Evolutionary conservation across 2,888 invertebrate genomes (phyloP), one percentile per base, ranked within the genome.

Genomic region (Erebia epiphron): DNA sequence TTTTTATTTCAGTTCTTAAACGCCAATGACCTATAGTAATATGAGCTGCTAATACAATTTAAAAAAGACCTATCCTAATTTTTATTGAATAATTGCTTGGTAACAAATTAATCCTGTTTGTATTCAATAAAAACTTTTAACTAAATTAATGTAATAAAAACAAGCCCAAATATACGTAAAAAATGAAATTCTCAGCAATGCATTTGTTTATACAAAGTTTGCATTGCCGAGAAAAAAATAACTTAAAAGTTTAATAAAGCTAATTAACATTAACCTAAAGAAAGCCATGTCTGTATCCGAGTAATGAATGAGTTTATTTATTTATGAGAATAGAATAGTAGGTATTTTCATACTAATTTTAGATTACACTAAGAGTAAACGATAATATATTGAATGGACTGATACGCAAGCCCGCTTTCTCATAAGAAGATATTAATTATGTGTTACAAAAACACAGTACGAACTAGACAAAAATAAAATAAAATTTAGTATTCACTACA

Each of bases 1-100:
- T 92, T 93, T 92, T 91, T 92, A 58, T 92, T 88, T 93, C 93
- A 93, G 93, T 93, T 93, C 93, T 92, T 93, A 93, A 91, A 90
- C 91, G 93, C 92, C 91, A 90, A 89, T 92, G 91, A 90, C 91
- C 91, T 93, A 92, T 60, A 60, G 10, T 46, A 91, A 88, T 91
- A 92, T 92, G 93, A 93, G 92, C 93, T 88, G 90, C 91, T 92
- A 92, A 92, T 92, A 92, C 91, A 92, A 92, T 92, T 91, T 85
- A 90, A 92, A 92, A 92, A 92, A 91, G 82, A 82, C 84, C 88
- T 91, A 91, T 76, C 86, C 91, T 91, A 91, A 84, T 89, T 86
- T 88, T 92, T 87, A 91, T 91, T 92, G 92, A 93, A 92, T 91
- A 92, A 91, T 64, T 91, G 89, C 89, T 88, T 93, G 93, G 93